These are phyloP conservation scores for Linyphia triangularis DNA, from an alignment of 2,888 invertebrate species.

Conservation along the genomic window DNA sequence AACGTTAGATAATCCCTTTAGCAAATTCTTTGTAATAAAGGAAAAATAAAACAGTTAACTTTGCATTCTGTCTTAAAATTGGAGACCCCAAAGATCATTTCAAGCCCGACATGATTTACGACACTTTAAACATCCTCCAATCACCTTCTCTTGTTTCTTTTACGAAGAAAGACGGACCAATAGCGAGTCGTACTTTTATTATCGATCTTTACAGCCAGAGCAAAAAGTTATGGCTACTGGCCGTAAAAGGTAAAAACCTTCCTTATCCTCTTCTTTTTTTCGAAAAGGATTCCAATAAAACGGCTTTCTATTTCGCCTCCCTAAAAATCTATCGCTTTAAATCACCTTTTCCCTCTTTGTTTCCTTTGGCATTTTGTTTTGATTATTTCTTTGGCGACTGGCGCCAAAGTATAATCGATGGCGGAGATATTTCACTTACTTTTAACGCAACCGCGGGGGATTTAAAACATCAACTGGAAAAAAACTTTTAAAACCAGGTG, in stretches of 20 bases:
- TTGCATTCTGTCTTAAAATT: not conserved
- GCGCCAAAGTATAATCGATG: slow-evolving; percentile 63
- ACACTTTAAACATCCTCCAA: slow-evolving; percentile 65
- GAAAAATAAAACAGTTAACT: not conserved
- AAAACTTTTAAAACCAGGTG: slow-evolving; percentile 19
- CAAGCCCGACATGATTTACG: slow-evolving; percentile 39
- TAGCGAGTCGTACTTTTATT: slow-evolving; percentile 53
- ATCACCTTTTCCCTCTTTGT: slow-evolving; percentile 49
- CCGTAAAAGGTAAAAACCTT: slow-evolving; percentile 39
- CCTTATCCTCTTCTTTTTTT: slow-evolving; percentile 14
- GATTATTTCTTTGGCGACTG: slow-evolving; percentile 30
- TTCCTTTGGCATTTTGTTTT: slow-evolving; percentile 36
- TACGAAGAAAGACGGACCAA: slow-evolving; percentile 8
- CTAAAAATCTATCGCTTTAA: slow-evolving; percentile 58
- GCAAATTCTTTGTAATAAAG: no score
- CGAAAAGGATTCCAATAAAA: slow-evolving; percentile 49
- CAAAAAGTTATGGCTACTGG: slow-evolving; percentile 57
- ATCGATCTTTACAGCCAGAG: slow-evolving; percentile 47
- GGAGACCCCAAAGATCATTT: slow-evolving; percentile 43
- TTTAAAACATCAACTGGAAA: slow-evolving; percentile 30
- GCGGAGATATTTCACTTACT: slow-evolving; percentile 46
- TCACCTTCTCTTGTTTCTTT: slow-evolving; percentile 53
- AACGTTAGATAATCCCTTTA: no score
- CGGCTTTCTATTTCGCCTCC: slow-evolving; percentile 52
- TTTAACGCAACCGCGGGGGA: slow-evolving; percentile 30